Evolutionary conservation across 2,797 vertebrate species (phyloP), one percentile per base, ranked within the genome.

Genomic region (Hozukius guyotensis): DNA sequence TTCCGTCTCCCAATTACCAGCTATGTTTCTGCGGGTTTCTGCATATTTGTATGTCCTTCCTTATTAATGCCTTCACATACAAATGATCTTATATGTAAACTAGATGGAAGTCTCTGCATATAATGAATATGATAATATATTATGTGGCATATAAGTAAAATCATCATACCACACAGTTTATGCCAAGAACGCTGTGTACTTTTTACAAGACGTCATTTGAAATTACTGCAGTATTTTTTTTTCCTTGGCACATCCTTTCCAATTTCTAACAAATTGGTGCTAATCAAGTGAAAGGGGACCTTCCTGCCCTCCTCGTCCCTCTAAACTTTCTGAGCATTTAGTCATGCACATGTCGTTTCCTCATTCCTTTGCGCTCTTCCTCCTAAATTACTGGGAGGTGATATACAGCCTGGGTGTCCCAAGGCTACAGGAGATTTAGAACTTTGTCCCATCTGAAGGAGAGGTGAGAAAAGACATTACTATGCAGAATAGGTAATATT

Each of bases 391-490:
- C 92, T 86, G 81, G 77, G 66, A 89, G 86, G 92, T 95, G 94
- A 95, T 94, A 92, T 95, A 94, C 92, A 88, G 89, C 90, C 84
- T 75, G 84, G 63, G 70, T 93, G 92, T 93, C 93, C 94, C 92
- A 95, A 94, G 94, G 93, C 94, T 95, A 87, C 76, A 78, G 83
- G 86, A 96, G 94, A 96, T 96, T 95, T 95, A 96, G 86, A 95
- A 95, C 94, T 91, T 94, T 92, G 94, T 95, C 92, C 94, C 88
- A 88, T 87, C 89, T 93, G 92, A 95, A 94, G 90, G 93, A 95
- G 93, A 95, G 94, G 94, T 95, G 94, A 95, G 92, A 89, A 93
- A 93, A 91, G 90, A 92, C 93, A 96, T 96, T 95, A 94, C 94
- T 94, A 95, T 95, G 94, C 94, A 96, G 92, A 96, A 92, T 92